phyloP scores from a whole-genome alignment of 2,888 invertebrate genomes.

The Arrhopalites spinosus region DNA sequence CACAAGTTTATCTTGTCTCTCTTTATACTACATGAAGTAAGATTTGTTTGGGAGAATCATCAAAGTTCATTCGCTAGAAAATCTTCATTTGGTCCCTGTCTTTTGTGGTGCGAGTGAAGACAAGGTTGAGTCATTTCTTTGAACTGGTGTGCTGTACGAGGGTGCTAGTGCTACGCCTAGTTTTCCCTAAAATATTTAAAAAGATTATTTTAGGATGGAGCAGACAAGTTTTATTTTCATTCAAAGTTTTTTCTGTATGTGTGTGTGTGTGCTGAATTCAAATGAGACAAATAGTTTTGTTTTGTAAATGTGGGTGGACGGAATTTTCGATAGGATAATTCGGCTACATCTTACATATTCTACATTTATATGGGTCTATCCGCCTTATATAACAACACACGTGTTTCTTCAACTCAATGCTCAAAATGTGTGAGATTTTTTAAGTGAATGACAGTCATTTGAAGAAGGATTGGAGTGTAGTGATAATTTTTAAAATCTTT shows the following conservation, averaged over 20 bases:
- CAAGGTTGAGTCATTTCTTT: slow-evolving; percentile 1
- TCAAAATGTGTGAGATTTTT: no score
- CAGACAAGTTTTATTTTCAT: neutral
- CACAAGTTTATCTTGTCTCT: no score
- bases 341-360: neutral
- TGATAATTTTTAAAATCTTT: no score
- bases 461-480: no score
- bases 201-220: neutral
- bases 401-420: neutral
- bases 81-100: no score
- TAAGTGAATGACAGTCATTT: no score
- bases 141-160: neutral
- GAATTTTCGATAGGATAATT: neutral
- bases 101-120: neutral
- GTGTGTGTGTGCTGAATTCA: neutral
- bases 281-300: neutral
- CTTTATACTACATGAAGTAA: no score
- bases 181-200: neutral
- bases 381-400: no score
- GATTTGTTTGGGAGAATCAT: no score
- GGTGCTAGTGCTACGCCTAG: neutral
- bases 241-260: neutral
- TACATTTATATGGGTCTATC: no score
- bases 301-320: neutral
- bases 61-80: no score